Base-by-base conservation (phyloP, 2,888 invertebrate species). In the Aquatica leii region DNA sequence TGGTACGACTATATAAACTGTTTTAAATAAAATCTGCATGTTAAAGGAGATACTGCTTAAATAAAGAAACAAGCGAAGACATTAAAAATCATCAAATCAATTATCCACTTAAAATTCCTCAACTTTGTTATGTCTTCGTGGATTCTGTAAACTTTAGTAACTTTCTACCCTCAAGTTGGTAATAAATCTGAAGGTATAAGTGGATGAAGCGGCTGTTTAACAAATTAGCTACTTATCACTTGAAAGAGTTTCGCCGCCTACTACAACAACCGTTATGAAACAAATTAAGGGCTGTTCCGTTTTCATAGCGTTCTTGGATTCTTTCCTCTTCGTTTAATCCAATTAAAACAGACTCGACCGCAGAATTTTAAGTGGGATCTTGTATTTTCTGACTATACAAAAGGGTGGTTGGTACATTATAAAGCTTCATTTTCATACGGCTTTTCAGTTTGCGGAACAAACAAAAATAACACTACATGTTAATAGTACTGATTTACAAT, bases 171-270 rank as follows among this genome's bases (percentile, higher is more conserved):
- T 70, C 73, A 70, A 69, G 73, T 69, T 70, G 69, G 75, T 73
- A 76, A 78, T 78, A 78, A 79, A 79, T 79, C 76, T 74, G 73
- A 69, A 74, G 75, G 74, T 76, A 75, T 78, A 78, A 78, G 78
- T 78, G 77, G 78, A 79, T 78, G 73, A 77, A 77, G 74, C 76
- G 78, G 73, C 76, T 78, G 77, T 78, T 78, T 77, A 79, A 79
- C 78, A 80, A 80, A 80, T 80, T 80, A 79, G 79, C 78, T 77
- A 73, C 79, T 80, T 78, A 79, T 78, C 79, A 78, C 78, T 78
- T 78, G 74, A 78, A 79, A 78, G 78, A 77, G 77, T 77, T 52
- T 77, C 68, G 71, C 71, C 69, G 70, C 68, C 72, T 69, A 69
- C 67, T 67, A 68, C 70, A 69, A 59, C 65, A 69, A 65, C 68